Percentiles rank a stretch among this genome's conserved stretches.
Evolutionary conservation across 2,113 vertebrate genomes (phyloP).

Genomic region (mouse (Mus musculus)): DNA sequence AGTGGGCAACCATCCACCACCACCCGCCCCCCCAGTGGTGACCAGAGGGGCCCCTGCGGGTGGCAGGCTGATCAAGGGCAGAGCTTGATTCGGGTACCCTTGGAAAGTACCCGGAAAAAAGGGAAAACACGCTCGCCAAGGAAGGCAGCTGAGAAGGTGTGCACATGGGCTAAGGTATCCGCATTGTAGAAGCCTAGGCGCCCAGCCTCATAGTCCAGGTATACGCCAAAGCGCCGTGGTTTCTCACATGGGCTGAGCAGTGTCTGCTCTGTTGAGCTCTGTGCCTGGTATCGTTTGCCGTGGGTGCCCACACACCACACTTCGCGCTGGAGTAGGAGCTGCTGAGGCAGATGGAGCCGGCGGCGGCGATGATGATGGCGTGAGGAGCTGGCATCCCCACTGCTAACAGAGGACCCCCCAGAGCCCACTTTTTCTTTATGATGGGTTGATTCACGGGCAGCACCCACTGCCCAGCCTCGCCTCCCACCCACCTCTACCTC

Average conservation of each 20-base stretch:
- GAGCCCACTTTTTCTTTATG: slow-evolving; percentile 90
- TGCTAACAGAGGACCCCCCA: slow-evolving; percentile 86
- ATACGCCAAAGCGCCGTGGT: slow-evolving; percentile 89
- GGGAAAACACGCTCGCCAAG: slow-evolving; percentile 91
- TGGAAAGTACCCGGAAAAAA: slow-evolving; percentile 89
- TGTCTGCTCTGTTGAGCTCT: slow-evolving; percentile 85
- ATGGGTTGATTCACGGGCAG: slow-evolving; percentile 89
- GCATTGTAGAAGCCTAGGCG: slow-evolving; percentile 92
- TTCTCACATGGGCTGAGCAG: slow-evolving; percentile 82
- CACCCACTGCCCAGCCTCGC: slow-evolving; percentile 92
- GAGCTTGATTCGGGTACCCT: slow-evolving; percentile 87
- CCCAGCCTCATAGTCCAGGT: slow-evolving; percentile 91
- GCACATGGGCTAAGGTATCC: slow-evolving; percentile 91
- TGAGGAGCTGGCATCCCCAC: slow-evolving; percentile 84
- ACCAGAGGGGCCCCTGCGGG: slow-evolving; percentile 76
- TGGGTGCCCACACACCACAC: slow-evolving; percentile 87
- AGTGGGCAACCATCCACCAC: slow-evolving; percentile 68
- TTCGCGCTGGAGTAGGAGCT: slow-evolving; percentile 82
- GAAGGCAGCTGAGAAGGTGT: slow-evolving; percentile 92
- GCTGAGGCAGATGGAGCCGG: slow-evolving; percentile 81
- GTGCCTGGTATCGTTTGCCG: slow-evolving; percentile 85
- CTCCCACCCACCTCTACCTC: slow-evolving; percentile 93
- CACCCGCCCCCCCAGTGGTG: slow-evolving; percentile 71
- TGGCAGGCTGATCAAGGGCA: slow-evolving; percentile 84
- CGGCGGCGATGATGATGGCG: slow-evolving; percentile 85